Evolutionary conservation across 2,888 invertebrate genomes (phyloP), one percentile per base, ranked within the genome.

Genomic region (Noctuana brunneofusca): DNA sequence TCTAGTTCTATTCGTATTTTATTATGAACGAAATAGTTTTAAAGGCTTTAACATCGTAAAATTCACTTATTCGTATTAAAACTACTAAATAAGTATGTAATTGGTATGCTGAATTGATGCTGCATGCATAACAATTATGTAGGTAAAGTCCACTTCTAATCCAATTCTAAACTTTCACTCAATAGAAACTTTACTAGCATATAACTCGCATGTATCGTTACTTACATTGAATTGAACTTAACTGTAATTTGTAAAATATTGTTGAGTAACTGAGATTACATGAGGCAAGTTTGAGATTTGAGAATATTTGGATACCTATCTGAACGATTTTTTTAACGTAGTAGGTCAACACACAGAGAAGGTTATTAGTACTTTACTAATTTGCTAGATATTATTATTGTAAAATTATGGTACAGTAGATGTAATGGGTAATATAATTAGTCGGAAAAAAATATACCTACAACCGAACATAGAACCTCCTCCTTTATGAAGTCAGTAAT

Each of bases 111-210:
- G 14, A 22, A 24, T 24, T 49, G 27, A 49, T 55, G 38, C 49
- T 55, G 55, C 48, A 20, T 41, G 49, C 48, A 55, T 55, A 55
- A 20, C 49, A 38, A 62, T 41, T 56, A 16, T 41, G 60, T 46
- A 48, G 38, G 41, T 60, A 49, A 50, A 58, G 16, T 41, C 54
- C 38, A 55, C 32, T 32, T 11, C 14, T 9, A 49, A 24, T 30
- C 12, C 20, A 49, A 62, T 55, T 62, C 38, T 41, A 11, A 18
- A 62, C 62, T 62, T 62, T 62, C 62, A 49, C 62, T 62, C 41
- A 56, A 30, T 50, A 62, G 62, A 62, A 62, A 56, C 54, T 48
- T 30, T 27, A 55, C 35, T 38, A 46, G 54, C 53, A 32, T 46
- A 11, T 27, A 27, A 9, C 22, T 48, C 48, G n/a, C 9, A 43